Percentiles rank a stretch among this genome's conserved stretches.
These are phyloP conservation scores for Synodontis membranacea DNA, from an alignment of 2,113 vertebrate genomes.

Conservation along the genomic window DNA sequence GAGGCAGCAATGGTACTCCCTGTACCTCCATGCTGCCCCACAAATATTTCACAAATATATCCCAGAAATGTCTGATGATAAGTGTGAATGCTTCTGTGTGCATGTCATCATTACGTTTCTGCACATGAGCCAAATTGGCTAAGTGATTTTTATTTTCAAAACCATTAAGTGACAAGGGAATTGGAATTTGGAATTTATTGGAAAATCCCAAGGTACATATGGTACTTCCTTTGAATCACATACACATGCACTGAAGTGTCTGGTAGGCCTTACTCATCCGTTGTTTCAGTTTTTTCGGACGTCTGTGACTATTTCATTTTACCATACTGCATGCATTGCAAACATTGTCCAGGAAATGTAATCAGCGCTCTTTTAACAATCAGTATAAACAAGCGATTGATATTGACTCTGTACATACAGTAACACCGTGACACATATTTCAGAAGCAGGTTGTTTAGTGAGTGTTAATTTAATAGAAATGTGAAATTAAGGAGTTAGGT, in stretches of 20 bases:
- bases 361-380: neutral
- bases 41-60: neutral
- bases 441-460: neutral
- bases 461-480: neutral
- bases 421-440: neutral
- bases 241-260: neutral
- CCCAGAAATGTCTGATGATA: neutral
- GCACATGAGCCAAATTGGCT: neutral
- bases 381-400: neutral
- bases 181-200: neutral
- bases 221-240: neutral
- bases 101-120: neutral
- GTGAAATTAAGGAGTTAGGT: neutral
- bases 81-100: neutral
- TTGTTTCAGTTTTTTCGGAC: neutral
- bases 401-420: neutral
- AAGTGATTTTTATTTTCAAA: neutral
- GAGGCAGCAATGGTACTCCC: neutral
- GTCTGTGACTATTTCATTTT: neutral
- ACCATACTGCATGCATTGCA: neutral
- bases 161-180: neutral
- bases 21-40: neutral
- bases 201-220: neutral
- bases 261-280: neutral
- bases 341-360: constrained; percentile 10